Evolutionary conservation across 2,888 invertebrate species (phyloP).

Genomic region (Chloromyia formosa): DNA sequence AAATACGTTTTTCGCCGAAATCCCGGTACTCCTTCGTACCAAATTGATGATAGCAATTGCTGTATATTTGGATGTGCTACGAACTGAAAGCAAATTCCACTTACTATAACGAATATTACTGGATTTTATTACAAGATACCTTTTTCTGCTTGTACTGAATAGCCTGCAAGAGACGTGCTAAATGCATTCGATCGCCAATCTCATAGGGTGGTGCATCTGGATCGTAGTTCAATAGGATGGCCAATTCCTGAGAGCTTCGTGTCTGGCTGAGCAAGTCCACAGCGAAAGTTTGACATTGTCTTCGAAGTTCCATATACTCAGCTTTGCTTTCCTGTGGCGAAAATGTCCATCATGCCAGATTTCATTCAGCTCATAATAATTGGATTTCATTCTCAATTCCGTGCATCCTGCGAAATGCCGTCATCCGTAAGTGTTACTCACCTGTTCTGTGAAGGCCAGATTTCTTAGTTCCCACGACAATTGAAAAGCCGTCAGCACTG

Average conservation of each 20-base stretch:
- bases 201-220: constrained; percentile 77
- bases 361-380: no score
- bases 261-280: constrained; percentile 91
- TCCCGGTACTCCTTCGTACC: constrained; percentile 96
- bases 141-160: constrained; percentile 95
- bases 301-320: constrained; percentile 87
- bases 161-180: constrained; percentile 87
- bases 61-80: constrained; percentile 96
- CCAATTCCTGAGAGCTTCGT: constrained; percentile 90
- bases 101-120: no score
- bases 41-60: constrained; percentile 87
- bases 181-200: constrained; percentile 82
- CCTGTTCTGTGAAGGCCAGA: constrained; percentile 88
- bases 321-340: constrained; percentile 79
- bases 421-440: constrained; percentile 52
- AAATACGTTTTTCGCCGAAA: constrained; percentile 83
- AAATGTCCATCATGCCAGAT: neutral
- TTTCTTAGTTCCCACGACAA: constrained; percentile 93
- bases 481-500: constrained; percentile 92
- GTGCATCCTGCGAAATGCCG: no score
- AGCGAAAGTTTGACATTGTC: constrained; percentile 89
- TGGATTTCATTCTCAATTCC: no score
- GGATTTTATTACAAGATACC: constrained; percentile 65
- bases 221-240: constrained; percentile 92
- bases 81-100: constrained; percentile 69